Evolutionary conservation across 2,113 vertebrate genomes (phyloP), one percentile per base, ranked within the genome.

Genomic region (Nothoprocta pentlandii): DNA sequence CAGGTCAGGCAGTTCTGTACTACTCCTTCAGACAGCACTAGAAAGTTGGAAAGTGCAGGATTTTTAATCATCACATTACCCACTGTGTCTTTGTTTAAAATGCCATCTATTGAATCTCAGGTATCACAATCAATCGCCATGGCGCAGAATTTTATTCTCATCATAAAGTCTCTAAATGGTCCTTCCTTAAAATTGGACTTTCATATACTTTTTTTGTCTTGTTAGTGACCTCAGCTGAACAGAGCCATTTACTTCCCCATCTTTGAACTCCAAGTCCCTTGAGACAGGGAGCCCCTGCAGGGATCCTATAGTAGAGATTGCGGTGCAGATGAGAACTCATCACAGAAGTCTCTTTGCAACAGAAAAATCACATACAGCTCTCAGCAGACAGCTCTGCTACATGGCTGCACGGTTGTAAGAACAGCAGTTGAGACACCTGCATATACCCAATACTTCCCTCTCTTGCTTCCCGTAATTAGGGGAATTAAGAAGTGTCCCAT

Each of bases 331-430:
- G 9, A 54, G 41, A n/a, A 8, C 21, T 68, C 71, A 25, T n/a
- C 42, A 34, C 0, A 0, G 19, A 16, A 20, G 53, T 25, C 76
- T 39, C 39, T 26, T 25, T 69, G 68, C 21, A 69, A 83, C 28
- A 91, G 28, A 42, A 73, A 51, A 69, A 7, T 1, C 26, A 69
- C 0, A 0, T 4, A 46, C 63, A 34, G 7, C 16, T 83, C 59
- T 14, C 8, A 46, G 10, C 34, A 66, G 3, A 10, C 3, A 47
- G 47, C 30, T 1, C n/a, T 12, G 32, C 39, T 69, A 68, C 47
- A 56, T 17, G 19, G 32, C 68, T 89, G 73, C 54, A 61, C 17
- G 80, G 44, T n/a, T 83, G 0, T 11, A 82, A 4, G 4, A 77
- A 46, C 0, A 32, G 26, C 4, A 68, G 13, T 9, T 20, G 21